These are phyloP conservation scores for Eupeodes corollae DNA, from an alignment of 1,140 invertebrate species.

Conservation along the genomic window DNA sequence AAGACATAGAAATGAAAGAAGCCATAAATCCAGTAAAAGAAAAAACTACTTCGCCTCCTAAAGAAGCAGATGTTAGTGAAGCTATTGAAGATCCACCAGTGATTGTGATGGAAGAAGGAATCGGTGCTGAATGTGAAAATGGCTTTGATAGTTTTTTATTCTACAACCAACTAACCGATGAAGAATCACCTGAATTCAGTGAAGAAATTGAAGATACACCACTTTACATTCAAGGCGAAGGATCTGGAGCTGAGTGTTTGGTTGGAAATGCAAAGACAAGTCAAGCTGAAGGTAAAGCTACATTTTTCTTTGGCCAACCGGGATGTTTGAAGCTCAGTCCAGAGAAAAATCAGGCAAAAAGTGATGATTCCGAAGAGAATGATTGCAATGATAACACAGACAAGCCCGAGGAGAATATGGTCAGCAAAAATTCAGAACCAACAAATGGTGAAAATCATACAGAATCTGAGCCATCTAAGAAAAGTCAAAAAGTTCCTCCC, in stretches of 20 bases:
- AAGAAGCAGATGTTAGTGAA: slow-evolving; percentile 45
- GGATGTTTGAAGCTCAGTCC: slow-evolving; percentile 35
- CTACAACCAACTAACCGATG: slow-evolving; percentile 2
- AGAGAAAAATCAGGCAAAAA: slow-evolving; percentile 21
- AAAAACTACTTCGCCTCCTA: not conserved
- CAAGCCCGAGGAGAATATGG: not conserved
- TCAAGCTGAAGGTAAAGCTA: slow-evolving; percentile 27
- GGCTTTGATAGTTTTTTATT: not conserved
- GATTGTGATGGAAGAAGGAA: slow-evolving; percentile 59
- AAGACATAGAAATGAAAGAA: too few relatives aligned
- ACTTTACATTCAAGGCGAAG: slow-evolving; percentile 57
- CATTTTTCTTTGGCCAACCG: slow-evolving; percentile 41
- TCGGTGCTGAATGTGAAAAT: slow-evolving; percentile 54
- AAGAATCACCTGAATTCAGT: slow-evolving; percentile 39
- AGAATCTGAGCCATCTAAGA: not conserved
- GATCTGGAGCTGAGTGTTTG: slow-evolving; percentile 59
- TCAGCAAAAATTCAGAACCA: slow-evolving; percentile 10
- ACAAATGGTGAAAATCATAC: slow-evolving; percentile 18
- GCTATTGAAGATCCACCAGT: slow-evolving; percentile 63
- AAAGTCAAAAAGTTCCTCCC: not conserved
- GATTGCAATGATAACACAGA: not conserved
- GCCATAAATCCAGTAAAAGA: too few relatives aligned
- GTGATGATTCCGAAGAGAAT: slow-evolving; percentile 15
- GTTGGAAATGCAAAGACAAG: slow-evolving; percentile 19
- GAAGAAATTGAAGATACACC: slow-evolving; percentile 62